Conservation (phyloP, 2,797 vertebrate genomes). For the Sebastes kiyomatsui region DNA sequence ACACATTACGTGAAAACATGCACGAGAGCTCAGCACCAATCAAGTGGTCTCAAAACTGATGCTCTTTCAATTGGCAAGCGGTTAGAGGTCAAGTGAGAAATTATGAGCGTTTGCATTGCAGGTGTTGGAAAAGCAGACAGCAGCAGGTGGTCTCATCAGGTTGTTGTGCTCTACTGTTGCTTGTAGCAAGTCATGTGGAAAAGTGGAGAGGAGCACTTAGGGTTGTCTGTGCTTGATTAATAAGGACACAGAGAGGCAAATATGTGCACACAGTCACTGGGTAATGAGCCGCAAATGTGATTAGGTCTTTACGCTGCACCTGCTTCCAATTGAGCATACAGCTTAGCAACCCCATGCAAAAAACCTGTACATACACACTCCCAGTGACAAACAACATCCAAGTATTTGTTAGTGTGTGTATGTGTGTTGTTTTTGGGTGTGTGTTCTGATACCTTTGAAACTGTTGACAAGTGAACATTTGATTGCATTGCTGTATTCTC, state of each 20-base stretch:
- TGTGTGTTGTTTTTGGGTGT: not conserved
- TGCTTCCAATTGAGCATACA: slow-evolving; percentile 81
- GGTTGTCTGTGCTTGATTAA: slow-evolving; percentile 82
- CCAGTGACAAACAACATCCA: slow-evolving; percentile 55
- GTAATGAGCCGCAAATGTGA: slow-evolving; percentile 84
- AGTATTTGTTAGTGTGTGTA: slow-evolving; percentile 42
- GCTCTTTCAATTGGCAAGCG: slow-evolving; percentile 57
- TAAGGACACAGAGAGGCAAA: slow-evolving; percentile 83
- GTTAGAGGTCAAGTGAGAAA: slow-evolving; percentile 76
- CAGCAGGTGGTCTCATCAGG: slow-evolving; percentile 81
- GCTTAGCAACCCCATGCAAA: slow-evolving; percentile 65
- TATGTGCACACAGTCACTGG: slow-evolving; percentile 82
- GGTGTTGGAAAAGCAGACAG: slow-evolving; percentile 64
- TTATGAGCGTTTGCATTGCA: slow-evolving; percentile 69
- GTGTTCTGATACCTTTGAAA: slow-evolving; percentile 49
- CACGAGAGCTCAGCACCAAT: not conserved
- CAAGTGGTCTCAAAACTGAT: slow-evolving; percentile 24
- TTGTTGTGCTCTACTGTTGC: slow-evolving; percentile 77
- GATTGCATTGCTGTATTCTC: slow-evolving; percentile 56
- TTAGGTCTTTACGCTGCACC: slow-evolving; percentile 83
- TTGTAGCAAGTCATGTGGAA: slow-evolving; percentile 82
- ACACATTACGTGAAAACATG: not conserved
- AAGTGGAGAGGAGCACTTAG: slow-evolving; percentile 81
- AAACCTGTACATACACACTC: slow-evolving; percentile 60
- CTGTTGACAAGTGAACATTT: slow-evolving; percentile 60